Conservation (phyloP, 2,888 invertebrate genomes). For the Drosophila kambysellisi region DNA sequence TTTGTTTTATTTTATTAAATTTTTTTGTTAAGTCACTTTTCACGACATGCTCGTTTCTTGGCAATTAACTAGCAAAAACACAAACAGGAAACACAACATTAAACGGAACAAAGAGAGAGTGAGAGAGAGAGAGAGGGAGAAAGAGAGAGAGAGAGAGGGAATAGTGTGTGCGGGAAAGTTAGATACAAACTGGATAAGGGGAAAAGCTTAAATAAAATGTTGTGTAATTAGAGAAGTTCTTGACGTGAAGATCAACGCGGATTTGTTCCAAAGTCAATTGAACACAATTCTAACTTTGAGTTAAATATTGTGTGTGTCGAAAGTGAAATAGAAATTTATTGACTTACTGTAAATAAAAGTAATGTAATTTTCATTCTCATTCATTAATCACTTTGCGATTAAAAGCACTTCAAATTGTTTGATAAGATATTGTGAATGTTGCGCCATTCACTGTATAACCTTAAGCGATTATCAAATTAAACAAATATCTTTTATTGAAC, state of each 20-base stretch:
- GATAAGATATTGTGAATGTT: background rate
- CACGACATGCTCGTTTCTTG: slow-evolving; percentile 31
- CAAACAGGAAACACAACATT: slow-evolving; percentile 15
- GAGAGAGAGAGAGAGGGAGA: slow-evolving; percentile 1
- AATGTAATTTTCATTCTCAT: too few species aligned
- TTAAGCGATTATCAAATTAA: background rate
- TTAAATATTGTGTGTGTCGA: background rate
- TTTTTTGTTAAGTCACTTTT: slow-evolving; percentile 68
- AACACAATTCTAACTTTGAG: background rate
- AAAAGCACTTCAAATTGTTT: too few species aligned
- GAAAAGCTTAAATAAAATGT: background rate
- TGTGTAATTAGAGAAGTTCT: background rate
- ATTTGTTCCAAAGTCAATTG: background rate
- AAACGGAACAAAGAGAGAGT: slow-evolving; percentile 2
- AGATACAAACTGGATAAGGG: background rate
- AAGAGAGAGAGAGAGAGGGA: background rate
- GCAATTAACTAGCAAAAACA: slow-evolving; percentile 56
- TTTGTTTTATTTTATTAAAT: slow-evolving; percentile 36
- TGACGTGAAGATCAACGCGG: background rate
- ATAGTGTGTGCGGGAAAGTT: background rate
- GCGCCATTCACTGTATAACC: background rate
- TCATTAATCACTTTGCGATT: too few species aligned
- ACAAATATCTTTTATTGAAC: background rate
- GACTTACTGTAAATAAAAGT: background rate
- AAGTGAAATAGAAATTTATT: background rate